phyloP scores from a whole-genome alignment of 2,113 vertebrate genomes.

The Lontra canadensis region DNA sequence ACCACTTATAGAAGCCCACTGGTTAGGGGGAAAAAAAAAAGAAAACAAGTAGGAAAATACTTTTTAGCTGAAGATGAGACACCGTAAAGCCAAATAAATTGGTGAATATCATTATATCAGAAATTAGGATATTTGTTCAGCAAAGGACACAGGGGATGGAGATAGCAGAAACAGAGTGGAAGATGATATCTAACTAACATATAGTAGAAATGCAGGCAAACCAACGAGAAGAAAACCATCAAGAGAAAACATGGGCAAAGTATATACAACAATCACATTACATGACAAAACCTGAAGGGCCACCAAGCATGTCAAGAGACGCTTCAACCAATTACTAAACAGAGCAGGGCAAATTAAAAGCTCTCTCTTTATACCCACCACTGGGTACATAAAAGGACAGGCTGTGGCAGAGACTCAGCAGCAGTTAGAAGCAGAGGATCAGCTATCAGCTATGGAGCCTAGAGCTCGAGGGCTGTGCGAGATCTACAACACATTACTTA shows the following conservation, averaged over 20 bases:
- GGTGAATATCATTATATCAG: background rate
- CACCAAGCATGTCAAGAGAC: background rate
- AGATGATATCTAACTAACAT: background rate
- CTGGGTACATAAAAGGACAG: background rate
- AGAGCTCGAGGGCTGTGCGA: background rate
- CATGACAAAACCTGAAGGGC: background rate
- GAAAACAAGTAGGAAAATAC: background rate
- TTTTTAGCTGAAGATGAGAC: background rate
- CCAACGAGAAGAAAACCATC: background rate
- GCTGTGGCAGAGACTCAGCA: background rate
- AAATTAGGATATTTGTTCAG: background rate
- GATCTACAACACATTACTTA: background rate
- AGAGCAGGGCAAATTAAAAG: constrained; percentile 35
- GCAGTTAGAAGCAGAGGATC: background rate
- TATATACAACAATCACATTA: background rate
- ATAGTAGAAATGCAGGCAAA: background rate
- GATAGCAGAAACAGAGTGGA: background rate
- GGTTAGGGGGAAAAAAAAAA: background rate
- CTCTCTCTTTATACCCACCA: background rate
- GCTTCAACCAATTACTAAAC: background rate
- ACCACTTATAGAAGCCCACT: background rate
- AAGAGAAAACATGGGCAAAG: background rate
- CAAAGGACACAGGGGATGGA: background rate
- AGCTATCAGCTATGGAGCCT: background rate
- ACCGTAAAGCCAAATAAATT: background rate